phyloP scores from a whole-genome alignment of 2,797 vertebrate genomes.

The Hirundo rustica region DNA sequence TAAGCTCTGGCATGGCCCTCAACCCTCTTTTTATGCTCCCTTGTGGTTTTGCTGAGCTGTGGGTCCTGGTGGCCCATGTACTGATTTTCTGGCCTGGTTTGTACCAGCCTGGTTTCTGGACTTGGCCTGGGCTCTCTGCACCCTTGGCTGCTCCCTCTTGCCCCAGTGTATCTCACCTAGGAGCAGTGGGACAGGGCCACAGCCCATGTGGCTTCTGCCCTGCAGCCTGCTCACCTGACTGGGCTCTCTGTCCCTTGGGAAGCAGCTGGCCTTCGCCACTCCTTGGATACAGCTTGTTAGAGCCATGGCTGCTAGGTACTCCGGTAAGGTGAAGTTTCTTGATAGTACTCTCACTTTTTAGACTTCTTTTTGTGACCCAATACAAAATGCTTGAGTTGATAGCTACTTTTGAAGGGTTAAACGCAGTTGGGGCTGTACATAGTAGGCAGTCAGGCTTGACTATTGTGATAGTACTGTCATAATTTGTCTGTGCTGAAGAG shows the following conservation, averaged over 20 bases:
- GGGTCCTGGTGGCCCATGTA: fast-evolving
- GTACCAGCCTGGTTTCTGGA: fast-evolving
- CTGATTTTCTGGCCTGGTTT: not conserved
- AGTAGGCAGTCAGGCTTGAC: not conserved
- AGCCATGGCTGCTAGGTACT: not conserved
- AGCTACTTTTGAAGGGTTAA: not conserved
- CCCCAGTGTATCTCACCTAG: fast-evolving
- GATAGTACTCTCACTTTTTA: not conserved
- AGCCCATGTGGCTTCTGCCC: not conserved
- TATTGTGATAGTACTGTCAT: not conserved
- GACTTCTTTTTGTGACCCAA: not conserved
- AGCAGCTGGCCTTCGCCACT: not conserved
- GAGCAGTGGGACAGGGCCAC: no score
- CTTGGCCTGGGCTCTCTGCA: fast-evolving
- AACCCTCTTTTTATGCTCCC: fast-evolving
- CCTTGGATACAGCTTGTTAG: not conserved
- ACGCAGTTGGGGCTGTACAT: fast-evolving
- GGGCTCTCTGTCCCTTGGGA: fast-evolving
- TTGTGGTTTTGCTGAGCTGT: fast-evolving
- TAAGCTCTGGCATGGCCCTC: fast-evolving
- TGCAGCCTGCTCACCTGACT: not conserved
- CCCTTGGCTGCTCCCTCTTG: fast-evolving
- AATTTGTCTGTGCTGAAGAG: not conserved
- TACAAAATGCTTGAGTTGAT: not conserved
- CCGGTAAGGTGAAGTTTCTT: not conserved